These are phyloP conservation scores for Plutomurus gul DNA, from an alignment of 1,140 invertebrate genomes.

Conservation along the genomic window DNA sequence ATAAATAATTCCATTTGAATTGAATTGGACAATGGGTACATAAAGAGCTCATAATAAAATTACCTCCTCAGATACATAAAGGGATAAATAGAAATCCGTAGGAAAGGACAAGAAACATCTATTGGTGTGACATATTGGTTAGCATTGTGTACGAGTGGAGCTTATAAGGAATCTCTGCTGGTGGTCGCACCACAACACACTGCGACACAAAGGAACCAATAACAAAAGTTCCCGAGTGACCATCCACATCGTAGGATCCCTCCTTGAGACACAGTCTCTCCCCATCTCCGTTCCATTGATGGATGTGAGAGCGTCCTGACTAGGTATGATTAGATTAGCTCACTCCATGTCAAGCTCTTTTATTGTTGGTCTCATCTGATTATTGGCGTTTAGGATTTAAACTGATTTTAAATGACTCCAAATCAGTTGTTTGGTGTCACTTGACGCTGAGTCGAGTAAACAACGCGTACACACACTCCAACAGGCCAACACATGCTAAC, in stretches of 20 bases:
- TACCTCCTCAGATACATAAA: too few species aligned
- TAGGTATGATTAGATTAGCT: slow-evolving; percentile 15
- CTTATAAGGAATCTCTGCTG: slow-evolving; percentile 13
- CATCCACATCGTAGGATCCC: too few species aligned
- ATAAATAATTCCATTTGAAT: too few species aligned
- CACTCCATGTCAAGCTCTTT: slow-evolving; percentile 23
- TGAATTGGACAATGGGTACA: too few species aligned
- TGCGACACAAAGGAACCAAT: neutral
- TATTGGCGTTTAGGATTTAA: slow-evolving; percentile 23
- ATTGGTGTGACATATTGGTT: neutral
- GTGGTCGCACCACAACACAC: slow-evolving; percentile 6
- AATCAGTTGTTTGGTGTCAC: slow-evolving; percentile 10
- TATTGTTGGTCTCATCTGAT: slow-evolving; percentile 13
- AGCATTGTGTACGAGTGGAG: neutral
- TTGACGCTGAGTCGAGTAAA: neutral
- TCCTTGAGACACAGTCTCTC: neutral
- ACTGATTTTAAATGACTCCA: slow-evolving; percentile 13
- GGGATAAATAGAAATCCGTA: too few species aligned
- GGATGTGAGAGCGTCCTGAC: neutral
- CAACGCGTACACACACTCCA: neutral
- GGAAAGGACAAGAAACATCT: neutral
- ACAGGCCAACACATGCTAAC: too few species aligned
- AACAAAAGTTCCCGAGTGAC: neutral
- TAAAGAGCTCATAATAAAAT: too few species aligned
- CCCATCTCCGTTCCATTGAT: neutral